phyloP scores from a whole-genome alignment of 2,888 invertebrate genomes.

The Coremacera marginata region DNA sequence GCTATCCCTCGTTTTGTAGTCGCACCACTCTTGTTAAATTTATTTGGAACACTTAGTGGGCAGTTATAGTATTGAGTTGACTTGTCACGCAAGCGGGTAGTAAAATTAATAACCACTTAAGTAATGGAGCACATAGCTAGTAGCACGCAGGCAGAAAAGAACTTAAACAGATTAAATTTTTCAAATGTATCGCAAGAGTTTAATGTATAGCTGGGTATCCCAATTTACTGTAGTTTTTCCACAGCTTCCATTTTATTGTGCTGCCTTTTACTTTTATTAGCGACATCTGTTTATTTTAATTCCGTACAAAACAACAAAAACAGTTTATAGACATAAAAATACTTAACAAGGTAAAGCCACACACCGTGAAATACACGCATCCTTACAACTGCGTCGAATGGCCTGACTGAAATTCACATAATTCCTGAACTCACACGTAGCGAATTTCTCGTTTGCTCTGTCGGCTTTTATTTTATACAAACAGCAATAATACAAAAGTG shows the following conservation, averaged over 20 bases:
- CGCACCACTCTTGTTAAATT: not conserved
- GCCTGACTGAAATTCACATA: slow-evolving; percentile 59
- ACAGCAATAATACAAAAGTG: slow-evolving; percentile 41
- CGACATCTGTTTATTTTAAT: not conserved
- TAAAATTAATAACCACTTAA: slow-evolving; percentile 56
- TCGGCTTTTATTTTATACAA: slow-evolving; percentile 3
- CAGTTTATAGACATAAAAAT: slow-evolving; percentile 26
- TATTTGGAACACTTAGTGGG: slow-evolving; percentile 33
- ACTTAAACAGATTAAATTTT: slow-evolving; percentile 12
- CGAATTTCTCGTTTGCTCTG: slow-evolving; percentile 37
- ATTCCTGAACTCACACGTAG: slow-evolving; percentile 68
- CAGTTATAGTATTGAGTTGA: slow-evolving; percentile 35
- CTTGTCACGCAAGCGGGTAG: slow-evolving; percentile 55
- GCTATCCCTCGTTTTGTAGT: not conserved
- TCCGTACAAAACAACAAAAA: not conserved
- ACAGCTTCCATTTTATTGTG: too few relatives aligned
- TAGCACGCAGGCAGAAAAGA: slow-evolving; percentile 2
- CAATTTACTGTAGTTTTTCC: too few relatives aligned
- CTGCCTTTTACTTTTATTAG: not conserved
- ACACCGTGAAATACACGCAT: slow-evolving; percentile 50
- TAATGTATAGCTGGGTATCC: not conserved
- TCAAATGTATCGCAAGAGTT: not conserved
- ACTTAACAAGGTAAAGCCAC: slow-evolving; percentile 50
- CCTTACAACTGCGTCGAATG: not conserved
- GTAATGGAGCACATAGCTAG: slow-evolving; percentile 45